Evolutionary conservation across 2,113 vertebrate species (phyloP).

Genomic region (Dissostichus mawsoni): DNA sequence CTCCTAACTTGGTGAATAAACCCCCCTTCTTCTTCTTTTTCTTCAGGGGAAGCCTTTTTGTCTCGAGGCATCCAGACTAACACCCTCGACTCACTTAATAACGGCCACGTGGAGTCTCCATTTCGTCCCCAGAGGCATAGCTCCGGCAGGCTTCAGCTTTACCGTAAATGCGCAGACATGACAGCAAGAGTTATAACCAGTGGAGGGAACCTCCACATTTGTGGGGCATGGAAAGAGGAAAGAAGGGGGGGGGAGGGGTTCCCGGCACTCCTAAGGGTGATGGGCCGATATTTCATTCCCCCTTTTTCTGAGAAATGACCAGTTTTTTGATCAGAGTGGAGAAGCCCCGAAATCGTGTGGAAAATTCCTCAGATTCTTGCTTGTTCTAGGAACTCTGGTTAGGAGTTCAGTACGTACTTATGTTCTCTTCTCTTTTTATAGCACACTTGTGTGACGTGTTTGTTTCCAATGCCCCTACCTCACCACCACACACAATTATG

Average conservation of each 20-base stretch:
- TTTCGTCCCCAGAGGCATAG: slow-evolving; percentile 38
- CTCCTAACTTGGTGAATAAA: slow-evolving; percentile 1
- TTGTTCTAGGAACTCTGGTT: slow-evolving; percentile 68
- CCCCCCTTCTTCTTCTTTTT: neutral
- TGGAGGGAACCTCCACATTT: slow-evolving; percentile 54
- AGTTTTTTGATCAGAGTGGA: slow-evolving; percentile 36
- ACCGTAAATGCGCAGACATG: slow-evolving; percentile 69
- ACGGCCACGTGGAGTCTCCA: slow-evolving; percentile 30
- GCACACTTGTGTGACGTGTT: slow-evolving; percentile 20
- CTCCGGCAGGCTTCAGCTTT: slow-evolving; percentile 59
- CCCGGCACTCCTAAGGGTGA: slow-evolving; percentile 64
- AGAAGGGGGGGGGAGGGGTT: slow-evolving; percentile 55
- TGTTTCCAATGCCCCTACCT: neutral
- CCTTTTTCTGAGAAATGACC: slow-evolving; percentile 59
- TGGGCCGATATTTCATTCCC: slow-evolving; percentile 31
- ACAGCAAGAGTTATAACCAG: slow-evolving; percentile 67
- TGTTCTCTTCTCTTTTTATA: slow-evolving; percentile 59
- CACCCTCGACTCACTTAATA: slow-evolving; percentile 6
- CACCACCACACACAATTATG: neutral
- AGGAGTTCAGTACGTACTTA: slow-evolving; percentile 44
- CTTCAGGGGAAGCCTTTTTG: slow-evolving; percentile 27
- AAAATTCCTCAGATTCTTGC: slow-evolving; percentile 70
- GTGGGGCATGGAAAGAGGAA: slow-evolving; percentile 48
- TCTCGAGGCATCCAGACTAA: slow-evolving; percentile 20
- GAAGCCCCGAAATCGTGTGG: slow-evolving; percentile 34